A percentile compares a stretch with the other conserved stretches of the same genome.
These are phyloP conservation scores for Melieria omissa DNA, from an alignment of 2,888 invertebrate species.

Conservation along the genomic window DNA sequence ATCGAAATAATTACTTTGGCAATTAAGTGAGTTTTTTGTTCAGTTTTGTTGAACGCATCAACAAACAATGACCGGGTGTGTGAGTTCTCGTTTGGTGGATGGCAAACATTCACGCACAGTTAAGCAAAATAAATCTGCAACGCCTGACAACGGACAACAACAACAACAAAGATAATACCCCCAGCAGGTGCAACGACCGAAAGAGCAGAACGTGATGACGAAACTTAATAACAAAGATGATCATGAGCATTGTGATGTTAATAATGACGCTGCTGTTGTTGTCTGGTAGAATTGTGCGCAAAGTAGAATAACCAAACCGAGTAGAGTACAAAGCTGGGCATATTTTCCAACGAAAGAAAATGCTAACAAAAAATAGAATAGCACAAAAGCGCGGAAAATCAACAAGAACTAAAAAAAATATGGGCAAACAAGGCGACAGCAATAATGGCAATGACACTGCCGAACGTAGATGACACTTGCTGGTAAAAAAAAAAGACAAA, in stretches of 20 bases:
- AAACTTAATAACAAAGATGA: neutral
- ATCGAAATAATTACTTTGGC: conserved; percentile 21
- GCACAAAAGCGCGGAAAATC: too few species aligned
- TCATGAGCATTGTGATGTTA: neutral
- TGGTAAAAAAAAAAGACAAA: too few species aligned
- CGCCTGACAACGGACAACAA: neutral
- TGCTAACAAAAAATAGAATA: too few species aligned
- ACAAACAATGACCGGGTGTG: neutral
- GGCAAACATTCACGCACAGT: conserved; percentile 30
- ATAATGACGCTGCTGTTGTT: too few species aligned
- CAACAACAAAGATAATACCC: conserved; percentile 11
- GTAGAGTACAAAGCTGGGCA: too few species aligned
- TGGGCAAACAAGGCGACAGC: too few species aligned
- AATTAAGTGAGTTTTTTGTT: conserved; percentile 4
- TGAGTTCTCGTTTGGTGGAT: neutral
- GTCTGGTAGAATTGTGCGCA: too few species aligned
- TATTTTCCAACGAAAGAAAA: too few species aligned
- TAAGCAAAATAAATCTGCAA: conserved; percentile 22
- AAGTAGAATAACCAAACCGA: too few species aligned
- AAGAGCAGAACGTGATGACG: neutral
- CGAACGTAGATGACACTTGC: too few species aligned
- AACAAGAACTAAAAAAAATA: too few species aligned
- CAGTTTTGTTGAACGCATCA: neutral
- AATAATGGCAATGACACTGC: too few species aligned
- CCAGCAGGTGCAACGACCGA: conserved; percentile 33